A percentile compares a stretch with the other conserved stretches of the same genome.
phyloP scores from a whole-genome alignment of 1,140 invertebrate genomes.

The Drusus annulatus region DNA sequence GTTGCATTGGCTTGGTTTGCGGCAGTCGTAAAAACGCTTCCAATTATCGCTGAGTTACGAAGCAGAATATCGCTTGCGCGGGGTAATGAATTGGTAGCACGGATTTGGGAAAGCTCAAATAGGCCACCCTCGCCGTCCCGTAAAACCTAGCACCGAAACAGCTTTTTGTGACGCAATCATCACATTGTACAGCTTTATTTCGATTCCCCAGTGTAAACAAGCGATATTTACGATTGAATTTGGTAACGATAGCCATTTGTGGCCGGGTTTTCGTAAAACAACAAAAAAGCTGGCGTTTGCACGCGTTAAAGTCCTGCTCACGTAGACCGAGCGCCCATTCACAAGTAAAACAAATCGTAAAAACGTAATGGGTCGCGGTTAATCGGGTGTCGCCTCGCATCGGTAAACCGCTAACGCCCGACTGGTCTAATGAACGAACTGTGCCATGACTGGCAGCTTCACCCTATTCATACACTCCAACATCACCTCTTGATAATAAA shows the following conservation, averaged over 20 bases:
- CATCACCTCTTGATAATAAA: not conserved
- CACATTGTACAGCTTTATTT: slow-evolving; percentile 9
- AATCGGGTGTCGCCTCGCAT: slow-evolving; percentile 16
- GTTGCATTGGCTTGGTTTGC: no score
- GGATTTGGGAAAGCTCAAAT: slow-evolving; percentile 2
- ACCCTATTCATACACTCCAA: not conserved
- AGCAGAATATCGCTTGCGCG: no score
- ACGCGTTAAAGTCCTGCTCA: not conserved
- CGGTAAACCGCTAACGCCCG: slow-evolving; percentile 4
- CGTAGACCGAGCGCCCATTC: not conserved
- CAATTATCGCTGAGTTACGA: no score
- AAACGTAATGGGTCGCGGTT: slow-evolving; percentile 20
- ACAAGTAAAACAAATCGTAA: slow-evolving; percentile 8
- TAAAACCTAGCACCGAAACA: not conserved
- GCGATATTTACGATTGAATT: slow-evolving; percentile 39
- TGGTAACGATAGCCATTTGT: not conserved
- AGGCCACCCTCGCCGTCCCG: not conserved
- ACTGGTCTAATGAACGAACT: not conserved
- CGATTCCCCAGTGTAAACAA: slow-evolving; percentile 11
- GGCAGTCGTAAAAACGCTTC: no score
- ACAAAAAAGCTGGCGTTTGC: slow-evolving; percentile 4
- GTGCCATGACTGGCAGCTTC: no score
- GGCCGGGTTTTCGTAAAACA: not conserved
- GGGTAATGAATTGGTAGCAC: not conserved
- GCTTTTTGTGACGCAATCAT: not conserved